A percentile compares a stretch with the other conserved stretches of the same genome.
Evolutionary conservation across 2,888 invertebrate species (phyloP).

Genomic region (Synanthedon tipuliformis): DNA sequence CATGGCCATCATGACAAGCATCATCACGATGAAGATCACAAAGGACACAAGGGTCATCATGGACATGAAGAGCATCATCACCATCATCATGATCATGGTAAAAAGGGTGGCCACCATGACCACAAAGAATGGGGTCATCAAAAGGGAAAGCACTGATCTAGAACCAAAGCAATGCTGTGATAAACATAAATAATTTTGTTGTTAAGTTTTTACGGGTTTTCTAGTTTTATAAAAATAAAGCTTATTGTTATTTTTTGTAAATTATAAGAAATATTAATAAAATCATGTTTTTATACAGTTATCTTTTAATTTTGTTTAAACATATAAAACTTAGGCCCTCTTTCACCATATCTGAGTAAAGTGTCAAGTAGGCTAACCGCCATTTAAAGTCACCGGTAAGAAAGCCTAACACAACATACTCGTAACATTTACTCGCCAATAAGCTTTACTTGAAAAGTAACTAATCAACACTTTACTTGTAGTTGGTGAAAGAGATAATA

Average conservation of each 20-base stretch:
- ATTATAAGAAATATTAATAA: not conserved
- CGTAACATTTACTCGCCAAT: too few species aligned
- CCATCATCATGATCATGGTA: constrained; percentile 59
- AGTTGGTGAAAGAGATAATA: too few species aligned
- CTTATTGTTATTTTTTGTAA: not conserved
- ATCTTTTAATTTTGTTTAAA: too few species aligned
- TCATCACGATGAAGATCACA: constrained; percentile 53
- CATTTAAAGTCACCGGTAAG: too few species aligned
- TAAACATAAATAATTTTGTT: constrained; percentile 19
- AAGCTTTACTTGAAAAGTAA: too few species aligned
- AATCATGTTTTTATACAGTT: not conserved
- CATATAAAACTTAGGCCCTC: too few species aligned
- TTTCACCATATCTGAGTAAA: too few species aligned
- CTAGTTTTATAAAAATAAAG: not conserved
- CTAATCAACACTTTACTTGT: too few species aligned
- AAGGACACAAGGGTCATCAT: constrained; percentile 63
- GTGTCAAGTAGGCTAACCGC: too few species aligned
- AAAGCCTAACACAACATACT: too few species aligned
- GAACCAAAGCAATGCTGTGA: constrained; percentile 40
- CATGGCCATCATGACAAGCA: constrained; percentile 61
- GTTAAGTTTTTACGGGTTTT: constrained; percentile 2
- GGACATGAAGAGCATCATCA: constrained; percentile 63
- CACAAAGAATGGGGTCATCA: constrained; percentile 62
- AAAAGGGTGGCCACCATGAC: constrained; percentile 57
- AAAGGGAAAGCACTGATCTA: constrained; percentile 46